These are phyloP conservation scores for Protodeltote pygarga DNA, from an alignment of 2,888 invertebrate species.

Conservation along the genomic window DNA sequence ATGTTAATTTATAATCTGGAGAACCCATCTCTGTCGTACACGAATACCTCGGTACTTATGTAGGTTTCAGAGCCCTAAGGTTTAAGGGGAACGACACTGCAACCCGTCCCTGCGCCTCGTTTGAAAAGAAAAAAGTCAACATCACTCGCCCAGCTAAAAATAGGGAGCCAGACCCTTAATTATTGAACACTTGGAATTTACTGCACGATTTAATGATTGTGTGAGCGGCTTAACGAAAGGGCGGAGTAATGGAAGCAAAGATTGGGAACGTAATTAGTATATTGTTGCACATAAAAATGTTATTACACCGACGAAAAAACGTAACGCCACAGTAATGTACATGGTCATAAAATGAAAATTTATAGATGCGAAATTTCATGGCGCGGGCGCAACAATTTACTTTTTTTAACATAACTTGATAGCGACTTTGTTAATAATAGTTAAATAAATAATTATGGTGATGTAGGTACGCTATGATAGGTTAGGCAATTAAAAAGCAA, in stretches of 20 bases:
- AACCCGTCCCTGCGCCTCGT: slow-evolving; percentile 60
- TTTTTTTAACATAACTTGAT: not conserved
- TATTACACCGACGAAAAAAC: slow-evolving; percentile 42
- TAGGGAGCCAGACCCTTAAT: slow-evolving; percentile 77
- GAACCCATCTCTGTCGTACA: slow-evolving; percentile 50
- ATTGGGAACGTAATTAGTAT: slow-evolving; percentile 64
- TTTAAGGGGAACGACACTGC: slow-evolving; percentile 61
- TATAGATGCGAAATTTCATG: slow-evolving; percentile 26
- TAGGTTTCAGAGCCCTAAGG: slow-evolving; percentile 54
- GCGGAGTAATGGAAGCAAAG: slow-evolving; percentile 56
- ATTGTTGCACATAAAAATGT: slow-evolving; percentile 52
- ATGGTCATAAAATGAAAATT: slow-evolving; percentile 40
- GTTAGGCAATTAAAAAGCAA: no score
- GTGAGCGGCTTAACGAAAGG: slow-evolving; percentile 55
- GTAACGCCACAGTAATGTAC: slow-evolving; percentile 15
- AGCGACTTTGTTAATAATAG: slow-evolving; percentile 2
- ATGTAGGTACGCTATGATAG: slow-evolving; percentile 19
- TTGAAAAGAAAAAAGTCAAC: slow-evolving; percentile 64
- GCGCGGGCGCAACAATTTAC: slow-evolving; percentile 10
- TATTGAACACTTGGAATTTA: slow-evolving; percentile 80
- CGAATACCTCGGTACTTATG: slow-evolving; percentile 37
- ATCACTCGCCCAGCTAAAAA: slow-evolving; percentile 74
- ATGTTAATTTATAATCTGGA: slow-evolving; percentile 57
- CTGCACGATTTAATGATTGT: slow-evolving; percentile 76
- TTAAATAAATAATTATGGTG: no score